Evolutionary conservation across 2,888 invertebrate genomes (phyloP), one percentile per base, ranked within the genome.

Genomic region (Ceramica pisi): DNA sequence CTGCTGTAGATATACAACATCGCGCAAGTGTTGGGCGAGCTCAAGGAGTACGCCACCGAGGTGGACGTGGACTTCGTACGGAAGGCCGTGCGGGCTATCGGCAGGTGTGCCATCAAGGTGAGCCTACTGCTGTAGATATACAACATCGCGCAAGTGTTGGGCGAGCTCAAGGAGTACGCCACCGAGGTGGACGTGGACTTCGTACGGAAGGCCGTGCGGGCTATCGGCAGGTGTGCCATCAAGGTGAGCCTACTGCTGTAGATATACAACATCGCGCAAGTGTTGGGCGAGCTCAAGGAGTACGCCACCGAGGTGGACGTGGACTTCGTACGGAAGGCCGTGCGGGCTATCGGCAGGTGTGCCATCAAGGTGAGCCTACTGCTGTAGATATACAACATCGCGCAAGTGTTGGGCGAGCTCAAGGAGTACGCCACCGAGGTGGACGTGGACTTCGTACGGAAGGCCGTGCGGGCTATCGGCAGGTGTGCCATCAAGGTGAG

Each of bases 151-250:
- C 99, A 99, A 94, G 99, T 99, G 66, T 96, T 99, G 41, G 99
- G 99, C 53, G 99, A 99, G 92, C 96, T 99, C 55, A 99, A 99
- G 94, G 99, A 99, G 92, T 98, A 99, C 91, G 99, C 99, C 14
- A 99, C 99, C 0, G 99, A 99, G 92, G 99, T 99, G 3, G 99
- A 99, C 92, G 99, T 99, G 14, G 99, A 99, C 95, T 99, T 99
- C 95, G 99, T 99, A 0, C 97, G 99, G 71, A 99, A 99, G 94
- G 99, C 99, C 0, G 99, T 99, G 0, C 96, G 99, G 67, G 99
- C 99, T 7, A 99, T 99, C 88, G 99, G 99, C 35, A 97, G 99
- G 19, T 99, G 99, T 93, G 99, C 99, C 67, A 99, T 99, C 90
- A 99, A 99, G 97, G 98, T 98, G 64, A 75, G 4, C 31, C 31